Percentiles rank a stretch among this genome's conserved stretches.
phyloP scores from a whole-genome alignment of 2,113 vertebrate genomes.

The Drymodes brunneopygia region DNA sequence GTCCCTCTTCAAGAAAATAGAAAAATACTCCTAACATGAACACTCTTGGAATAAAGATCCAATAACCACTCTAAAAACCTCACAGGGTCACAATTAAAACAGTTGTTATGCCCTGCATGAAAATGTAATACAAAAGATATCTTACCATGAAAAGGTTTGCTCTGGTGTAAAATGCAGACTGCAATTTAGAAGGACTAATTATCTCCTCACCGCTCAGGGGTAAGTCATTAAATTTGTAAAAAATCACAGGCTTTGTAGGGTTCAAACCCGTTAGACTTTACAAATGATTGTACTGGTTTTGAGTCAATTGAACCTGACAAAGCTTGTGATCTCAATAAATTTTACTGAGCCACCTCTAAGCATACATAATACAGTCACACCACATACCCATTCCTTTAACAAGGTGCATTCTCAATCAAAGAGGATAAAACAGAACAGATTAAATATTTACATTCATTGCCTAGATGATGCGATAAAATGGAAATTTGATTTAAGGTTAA shows the following conservation, averaged over 20 bases:
- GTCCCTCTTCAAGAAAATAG: not conserved
- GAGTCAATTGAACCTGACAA: not conserved
- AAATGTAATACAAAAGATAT: not conserved
- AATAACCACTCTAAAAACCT: not conserved
- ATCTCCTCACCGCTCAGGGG: not conserved
- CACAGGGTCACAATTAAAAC: not conserved
- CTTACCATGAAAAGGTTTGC: not conserved
- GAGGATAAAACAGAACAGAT: not conserved
- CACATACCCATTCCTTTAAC: not conserved
- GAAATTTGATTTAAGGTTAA: not conserved
- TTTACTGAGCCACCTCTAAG: not conserved
- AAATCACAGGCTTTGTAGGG: not conserved
- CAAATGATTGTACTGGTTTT: not conserved
- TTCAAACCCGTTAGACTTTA: not conserved
- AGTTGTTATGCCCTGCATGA: not conserved
- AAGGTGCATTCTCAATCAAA: not conserved
- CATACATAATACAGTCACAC: not conserved
- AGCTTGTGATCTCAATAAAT: not conserved
- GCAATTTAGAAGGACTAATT: not conserved
- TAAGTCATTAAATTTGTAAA: not conserved
- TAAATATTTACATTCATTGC: not conserved
- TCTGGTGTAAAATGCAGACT: not conserved
- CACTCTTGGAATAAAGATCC: not conserved
- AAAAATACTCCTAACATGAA: not conserved
- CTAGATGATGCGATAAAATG: not conserved